These are phyloP conservation scores for Rhingia rostrata DNA, from an alignment of 2,888 invertebrate species.

Conservation along the genomic window DNA sequence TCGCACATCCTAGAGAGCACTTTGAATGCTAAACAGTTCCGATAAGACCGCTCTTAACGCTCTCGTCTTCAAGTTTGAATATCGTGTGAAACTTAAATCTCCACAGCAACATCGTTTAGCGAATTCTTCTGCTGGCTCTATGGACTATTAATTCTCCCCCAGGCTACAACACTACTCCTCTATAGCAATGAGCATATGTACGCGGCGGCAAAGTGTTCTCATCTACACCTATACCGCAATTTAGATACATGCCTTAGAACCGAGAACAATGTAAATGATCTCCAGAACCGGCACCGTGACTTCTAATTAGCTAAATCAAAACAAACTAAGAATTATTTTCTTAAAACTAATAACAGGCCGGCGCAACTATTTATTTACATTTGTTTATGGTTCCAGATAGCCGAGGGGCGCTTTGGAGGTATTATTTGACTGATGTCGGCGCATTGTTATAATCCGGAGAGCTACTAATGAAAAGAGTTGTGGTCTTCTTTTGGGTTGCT, in stretches of 20 bases:
- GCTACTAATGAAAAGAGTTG: slow-evolving; percentile 49
- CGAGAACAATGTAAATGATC: slow-evolving; percentile 67
- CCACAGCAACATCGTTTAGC: slow-evolving; percentile 60
- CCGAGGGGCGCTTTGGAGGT: slow-evolving; percentile 31
- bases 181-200: neutral
- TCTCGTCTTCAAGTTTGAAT: slow-evolving; percentile 27
- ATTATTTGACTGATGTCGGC: slow-evolving; percentile 37
- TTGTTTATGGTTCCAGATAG: slow-evolving; percentile 54
- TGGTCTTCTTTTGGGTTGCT: neutral
- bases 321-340: slow-evolving; percentile 77
- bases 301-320: slow-evolving; percentile 76
- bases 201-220: neutral
- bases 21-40: slow-evolving; percentile 58
- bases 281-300: slow-evolving; percentile 66
- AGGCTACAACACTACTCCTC: slow-evolving; percentile 27
- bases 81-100: slow-evolving; percentile 68
- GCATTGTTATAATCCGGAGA: slow-evolving; percentile 9
- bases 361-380: slow-evolving; percentile 77
- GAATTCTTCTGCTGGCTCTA: slow-evolving; percentile 49
- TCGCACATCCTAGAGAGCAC: slow-evolving; percentile 49
- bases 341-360: slow-evolving; percentile 76
- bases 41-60: neutral
- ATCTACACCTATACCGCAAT: neutral
- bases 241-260: neutral
- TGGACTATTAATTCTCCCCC: slow-evolving; percentile 60